Base-by-base conservation (phyloP, 2,888 invertebrate genomes). In the Eilema griseolum region DNA sequence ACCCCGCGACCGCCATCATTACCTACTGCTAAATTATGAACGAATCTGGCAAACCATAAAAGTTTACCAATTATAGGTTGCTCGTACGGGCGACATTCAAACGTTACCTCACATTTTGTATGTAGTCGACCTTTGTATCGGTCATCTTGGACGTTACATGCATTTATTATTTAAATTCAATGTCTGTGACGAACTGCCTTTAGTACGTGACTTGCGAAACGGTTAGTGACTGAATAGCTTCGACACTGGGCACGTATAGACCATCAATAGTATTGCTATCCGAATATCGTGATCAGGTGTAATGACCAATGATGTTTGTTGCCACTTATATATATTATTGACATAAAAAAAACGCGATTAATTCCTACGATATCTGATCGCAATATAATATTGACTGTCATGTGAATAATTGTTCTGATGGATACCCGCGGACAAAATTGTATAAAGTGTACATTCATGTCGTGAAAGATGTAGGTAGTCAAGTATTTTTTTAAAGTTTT, bases 121-220 rank as follows among this genome's bases (percentile, higher is more conserved):
- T 86, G 88, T 88, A 82, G 84, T 83, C 84, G 90, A 90, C 90
- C 92, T 84, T 85, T 88, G 92, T 93, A 94, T 94, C 94, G 92
- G 94, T 93, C 94, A 94, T 94, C 94, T 86, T 83, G 86, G 78
- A 89, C 89, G 86, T 83, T 88, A 89, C 90, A 85, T 92, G 94
- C 89, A 89, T 88, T 86, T 86, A 91, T 89, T 92, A 92, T 91
- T 93, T 87, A 91, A 92, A 89, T 90, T 89, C 86, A 85, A 85
- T 85, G 89, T 89, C 85, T 89, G 88, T 91, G 90, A 90, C 89
- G 87, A 89, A 89, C 85, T 82, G 83, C 81, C 86, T 82, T 82
- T 81, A 80, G 85, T 82, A 87, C 88, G 88, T 87, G 89, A 82
- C 83, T 82, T 66, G 83, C 73, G 70, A 73, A 66, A 72, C 75